Percentiles rank a stretch among this genome's conserved stretches.
Evolutionary conservation across 1,140 invertebrate genomes (phyloP).

Genomic region (Trichonephila clavipes): DNA sequence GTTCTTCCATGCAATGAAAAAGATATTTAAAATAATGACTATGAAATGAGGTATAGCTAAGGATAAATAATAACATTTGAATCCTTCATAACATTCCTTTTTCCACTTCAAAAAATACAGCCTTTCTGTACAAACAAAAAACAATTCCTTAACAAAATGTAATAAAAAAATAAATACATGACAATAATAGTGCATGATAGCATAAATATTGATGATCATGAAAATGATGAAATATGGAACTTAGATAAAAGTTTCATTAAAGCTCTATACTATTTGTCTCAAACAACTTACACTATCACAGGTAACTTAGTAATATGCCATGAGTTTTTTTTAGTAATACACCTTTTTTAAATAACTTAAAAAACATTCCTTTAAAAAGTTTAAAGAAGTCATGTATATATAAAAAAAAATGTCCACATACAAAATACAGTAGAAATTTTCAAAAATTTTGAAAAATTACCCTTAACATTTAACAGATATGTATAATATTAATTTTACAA

Average conservation of each 20-base stretch:
- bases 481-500: neutral
- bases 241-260: constrained; percentile 12
- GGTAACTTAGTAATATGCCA: neutral
- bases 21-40: neutral
- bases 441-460: neutral
- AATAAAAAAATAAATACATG: constrained; percentile 15
- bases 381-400: too few species aligned
- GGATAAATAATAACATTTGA: neutral
- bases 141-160: neutral
- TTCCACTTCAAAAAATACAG: neutral
- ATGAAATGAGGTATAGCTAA: neutral
- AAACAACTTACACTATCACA: neutral
- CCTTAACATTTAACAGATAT: neutral
- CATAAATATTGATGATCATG: constrained; percentile 16
- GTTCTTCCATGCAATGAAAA: neutral
- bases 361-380: neutral
- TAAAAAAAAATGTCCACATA: too few species aligned
- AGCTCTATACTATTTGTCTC: neutral
- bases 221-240: neutral
- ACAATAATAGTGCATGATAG: constrained; percentile 15
- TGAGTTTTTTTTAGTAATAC: neutral
- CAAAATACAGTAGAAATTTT: too few species aligned
- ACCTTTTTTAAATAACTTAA: neutral
- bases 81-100: neutral
- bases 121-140: neutral